These are phyloP conservation scores for Agrenia bidenticulata DNA, from an alignment of 2,888 invertebrate genomes.

Conservation along the genomic window DNA sequence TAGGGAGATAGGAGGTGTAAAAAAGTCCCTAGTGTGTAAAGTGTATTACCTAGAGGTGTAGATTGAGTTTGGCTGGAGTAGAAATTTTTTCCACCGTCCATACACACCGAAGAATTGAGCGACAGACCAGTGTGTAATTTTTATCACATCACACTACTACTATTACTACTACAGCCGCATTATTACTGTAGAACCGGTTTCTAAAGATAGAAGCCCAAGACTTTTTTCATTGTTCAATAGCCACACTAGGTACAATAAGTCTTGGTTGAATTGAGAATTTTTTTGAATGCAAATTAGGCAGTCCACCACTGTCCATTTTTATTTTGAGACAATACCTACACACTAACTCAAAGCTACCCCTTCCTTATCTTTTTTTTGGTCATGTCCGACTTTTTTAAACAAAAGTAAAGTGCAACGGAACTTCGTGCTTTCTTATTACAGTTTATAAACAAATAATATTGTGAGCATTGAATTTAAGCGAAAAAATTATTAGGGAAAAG, in stretches of 20 bases:
- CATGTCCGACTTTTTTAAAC: not conserved
- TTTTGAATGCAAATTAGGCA: conserved; percentile 50
- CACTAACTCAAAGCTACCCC: conserved; percentile 14
- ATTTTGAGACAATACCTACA: conserved; percentile 14
- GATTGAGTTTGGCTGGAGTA: not conserved
- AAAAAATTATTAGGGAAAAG: too few relatives aligned
- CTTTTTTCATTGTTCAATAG: conserved; percentile 23
- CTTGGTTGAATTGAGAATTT: conserved; percentile 27
- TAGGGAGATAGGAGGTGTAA: too few relatives aligned
- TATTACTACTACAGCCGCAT: not conserved
- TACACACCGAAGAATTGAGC: conserved; percentile 14
- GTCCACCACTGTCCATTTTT: conserved; percentile 50
- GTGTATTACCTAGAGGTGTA: not conserved
- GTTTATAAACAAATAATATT: not conserved
- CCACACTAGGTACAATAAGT: not conserved
- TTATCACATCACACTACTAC: conserved; percentile 14
- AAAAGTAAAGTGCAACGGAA: not conserved
- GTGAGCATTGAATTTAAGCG: too few relatives aligned
- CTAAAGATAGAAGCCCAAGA: conserved; percentile 38
- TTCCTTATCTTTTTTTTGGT: not conserved
- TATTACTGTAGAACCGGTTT: conserved; percentile 38
- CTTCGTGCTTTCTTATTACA: too few relatives aligned
- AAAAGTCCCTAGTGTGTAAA: too few relatives aligned
- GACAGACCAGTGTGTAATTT: conserved; percentile 18
- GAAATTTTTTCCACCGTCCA: conserved; percentile 21